Conservation (phyloP, 2,113 vertebrate species). For the Ginglymostoma cirratum region DNA sequence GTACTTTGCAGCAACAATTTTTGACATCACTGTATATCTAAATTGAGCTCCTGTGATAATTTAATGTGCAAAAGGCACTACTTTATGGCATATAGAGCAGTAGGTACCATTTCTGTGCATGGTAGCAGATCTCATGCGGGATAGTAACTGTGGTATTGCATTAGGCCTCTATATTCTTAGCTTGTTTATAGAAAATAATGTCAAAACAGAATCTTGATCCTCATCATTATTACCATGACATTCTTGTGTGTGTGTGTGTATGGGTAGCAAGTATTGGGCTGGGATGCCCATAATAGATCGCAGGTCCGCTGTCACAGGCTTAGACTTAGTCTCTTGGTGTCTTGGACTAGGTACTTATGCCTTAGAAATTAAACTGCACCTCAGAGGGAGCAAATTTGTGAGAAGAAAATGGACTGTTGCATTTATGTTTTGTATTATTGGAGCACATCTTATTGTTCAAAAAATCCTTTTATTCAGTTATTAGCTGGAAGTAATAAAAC, state of each 20-base stretch:
- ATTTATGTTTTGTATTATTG: neutral
- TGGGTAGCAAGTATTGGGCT: neutral
- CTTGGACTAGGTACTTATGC: neutral
- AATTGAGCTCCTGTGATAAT: neutral
- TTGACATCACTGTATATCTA: neutral
- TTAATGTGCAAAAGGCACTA: neutral
- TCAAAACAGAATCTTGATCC: neutral
- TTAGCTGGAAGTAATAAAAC: neutral
- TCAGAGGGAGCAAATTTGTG: neutral
- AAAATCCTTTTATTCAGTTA: conserved; percentile 16
- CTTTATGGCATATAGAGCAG: neutral
- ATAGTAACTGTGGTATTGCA: neutral
- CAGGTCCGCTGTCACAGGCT: neutral
- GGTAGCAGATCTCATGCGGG: neutral
- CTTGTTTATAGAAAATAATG: neutral
- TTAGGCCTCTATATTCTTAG: neutral
- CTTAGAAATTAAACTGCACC: neutral
- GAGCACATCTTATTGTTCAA: neutral
- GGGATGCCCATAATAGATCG: neutral
- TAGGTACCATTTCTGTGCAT: neutral
- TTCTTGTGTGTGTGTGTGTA: too few species aligned
- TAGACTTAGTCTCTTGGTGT: neutral
- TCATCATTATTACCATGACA: neutral
- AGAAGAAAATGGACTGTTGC: neutral
- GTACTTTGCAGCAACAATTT: neutral